Base-by-base conservation (phyloP, 2,113 vertebrate species). In the Percopsis transmontana region DNA sequence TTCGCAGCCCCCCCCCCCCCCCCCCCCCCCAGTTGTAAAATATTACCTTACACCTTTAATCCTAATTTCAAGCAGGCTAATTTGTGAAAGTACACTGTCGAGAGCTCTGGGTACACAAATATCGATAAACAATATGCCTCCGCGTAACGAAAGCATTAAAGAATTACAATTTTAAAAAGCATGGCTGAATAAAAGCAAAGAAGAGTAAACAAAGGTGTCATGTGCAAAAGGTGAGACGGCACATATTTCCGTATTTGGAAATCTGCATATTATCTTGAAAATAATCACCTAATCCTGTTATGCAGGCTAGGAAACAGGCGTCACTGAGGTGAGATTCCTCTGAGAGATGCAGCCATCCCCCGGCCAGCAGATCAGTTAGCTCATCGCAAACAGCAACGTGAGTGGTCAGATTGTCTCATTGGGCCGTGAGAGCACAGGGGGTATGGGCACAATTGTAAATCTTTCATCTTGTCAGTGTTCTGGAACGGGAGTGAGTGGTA, bases 371-470 rank as follows among this genome's bases (percentile, higher is more conserved):
- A 79, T 79, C 76, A 73, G 62, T 65, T 66, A 76, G 68, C 72
- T 81, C 76, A 77, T 85, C 82, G 76, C 74, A 81, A 52, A 59
- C 61, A 68, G 57, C 68, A 75, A 85, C 77, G 74, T 10, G 76
- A 87, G 77, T 66, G 80, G 88, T 72, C 78, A 80, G 80, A 81
- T 80, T 86, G 83, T 78, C 83, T 87, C 63, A 87, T 87, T 83
- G 75, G 38, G 56, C 62, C 76, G 54, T 42, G 71, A 83, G 70
- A 82, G 66, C 72, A 66, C 83, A 79, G 85, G 68, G 61, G 61
- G 66, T 80, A 62, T 66, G 38, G n/a, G 64, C 77, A 80, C 81
- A 84, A 85, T 88, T 77, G 74, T 13, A 87, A 86, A 83, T 84
- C 72, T 82, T 69, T 82, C 72, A 67, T 70, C 74, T 66, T 78